Evolutionary conservation across 2,888 invertebrate genomes (phyloP), one percentile per base, ranked within the genome.

Genomic region (Tineola bisselliella): DNA sequence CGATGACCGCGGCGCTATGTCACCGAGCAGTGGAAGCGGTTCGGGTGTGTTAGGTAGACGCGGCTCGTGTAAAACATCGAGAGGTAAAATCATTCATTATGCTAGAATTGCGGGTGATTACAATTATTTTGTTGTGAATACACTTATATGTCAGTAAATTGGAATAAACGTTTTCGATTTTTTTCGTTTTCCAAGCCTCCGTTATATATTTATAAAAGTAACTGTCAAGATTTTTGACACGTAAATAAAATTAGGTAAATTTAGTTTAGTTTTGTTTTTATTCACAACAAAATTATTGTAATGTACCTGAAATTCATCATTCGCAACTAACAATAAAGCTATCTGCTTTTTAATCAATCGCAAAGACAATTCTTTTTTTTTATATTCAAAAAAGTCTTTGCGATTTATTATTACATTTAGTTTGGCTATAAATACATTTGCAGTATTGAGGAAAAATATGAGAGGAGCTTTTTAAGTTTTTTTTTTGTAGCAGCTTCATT

Each of bases 1-100:
- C 59, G 93, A 93, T 67, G 93, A 93, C 69, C 92, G 92, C 72
- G 89, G 93, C 74, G 92, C 91, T 63, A 90, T 91, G 79, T 93
- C 93, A 0, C 93, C 93, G 17, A 90, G 91, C 73, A 91, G 91
- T 67, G 90, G 89, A 68, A 88, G 88, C 64, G 89, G 89, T 77
- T 81, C 79, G 67, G 90, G 89, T 63, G 90, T 92, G 67, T 88
- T 95, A 66, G 94, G 93, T 63, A 90, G 95, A 38, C 91, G 94
- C 70, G 94, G 94, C 80, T 94, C 94, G 52, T 95, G 94, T 88
- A 95, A 95, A 87, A 94, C 93, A 61, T 94, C 94, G 68, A 88
- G 94, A 91, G 94, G 95, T 95, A 81, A 88, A 91, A 19, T 19
- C n/a, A 12, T 54, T 4, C 25, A 25, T 25, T 25, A 25, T 25